These are phyloP conservation scores for Chelon auratus DNA, from an alignment of 2,797 vertebrate genomes.

Conservation along the genomic window DNA sequence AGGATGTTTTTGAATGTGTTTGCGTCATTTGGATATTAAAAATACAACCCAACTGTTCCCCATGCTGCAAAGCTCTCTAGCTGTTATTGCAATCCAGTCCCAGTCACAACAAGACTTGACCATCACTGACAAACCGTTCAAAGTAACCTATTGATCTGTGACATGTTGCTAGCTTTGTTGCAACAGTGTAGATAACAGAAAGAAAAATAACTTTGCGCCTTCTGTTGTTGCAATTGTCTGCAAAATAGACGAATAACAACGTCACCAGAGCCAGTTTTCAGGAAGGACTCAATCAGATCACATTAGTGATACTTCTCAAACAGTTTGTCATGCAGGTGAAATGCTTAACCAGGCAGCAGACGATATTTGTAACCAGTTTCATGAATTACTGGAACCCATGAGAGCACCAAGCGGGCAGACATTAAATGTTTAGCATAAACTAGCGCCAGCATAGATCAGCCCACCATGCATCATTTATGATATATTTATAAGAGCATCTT, in stretches of 20 bases:
- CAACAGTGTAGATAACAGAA: constrained; percentile 33
- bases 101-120: constrained; percentile 3
- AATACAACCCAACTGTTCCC: neutral
- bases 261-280: neutral
- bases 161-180: constrained; percentile 18
- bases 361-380: neutral
- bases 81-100: neutral
- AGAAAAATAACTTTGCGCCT: constrained; percentile 5
- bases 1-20: constrained; percentile 3
- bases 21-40: neutral
- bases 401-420: neutral
- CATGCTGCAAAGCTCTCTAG: neutral
- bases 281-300: neutral
- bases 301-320: too few relatives aligned
- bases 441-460: constrained; percentile 4
- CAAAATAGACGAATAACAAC: constrained; percentile 14
- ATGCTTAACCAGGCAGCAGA: neutral
- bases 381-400: neutral
- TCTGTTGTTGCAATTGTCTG: constrained; percentile 11
- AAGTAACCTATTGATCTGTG: constrained; percentile 49
- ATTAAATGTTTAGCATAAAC: constrained; percentile 14
- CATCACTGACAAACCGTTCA: constrained; percentile 21
- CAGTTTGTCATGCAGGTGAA: neutral
- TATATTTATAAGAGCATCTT: constrained; percentile 32
- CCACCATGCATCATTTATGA: constrained; percentile 47